Evolutionary conservation across 2,113 vertebrate species (phyloP).

Genomic region (Lutjanus erythropterus): DNA sequence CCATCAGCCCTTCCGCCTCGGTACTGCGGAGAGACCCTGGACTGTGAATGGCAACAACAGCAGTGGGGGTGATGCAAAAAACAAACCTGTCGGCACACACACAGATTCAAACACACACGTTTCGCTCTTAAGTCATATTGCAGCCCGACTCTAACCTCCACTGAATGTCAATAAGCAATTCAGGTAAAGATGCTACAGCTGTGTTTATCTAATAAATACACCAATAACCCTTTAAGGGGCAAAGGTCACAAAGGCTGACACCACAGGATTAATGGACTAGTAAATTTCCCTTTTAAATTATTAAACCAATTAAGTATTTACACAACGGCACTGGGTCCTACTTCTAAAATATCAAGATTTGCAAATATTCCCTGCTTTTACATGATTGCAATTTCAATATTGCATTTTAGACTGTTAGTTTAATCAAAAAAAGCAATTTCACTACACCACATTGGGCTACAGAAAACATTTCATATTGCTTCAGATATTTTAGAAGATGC

Average conservation of each 20-base stretch:
- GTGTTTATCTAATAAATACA: neutral
- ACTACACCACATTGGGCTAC: neutral
- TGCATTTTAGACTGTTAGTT: neutral
- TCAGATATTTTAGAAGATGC: neutral
- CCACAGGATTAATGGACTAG: too few relatives aligned
- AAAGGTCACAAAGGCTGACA: too few relatives aligned
- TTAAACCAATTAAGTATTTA: too few relatives aligned
- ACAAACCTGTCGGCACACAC: conserved; percentile 39
- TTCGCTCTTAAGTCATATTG: neutral
- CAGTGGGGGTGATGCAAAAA: conserved; percentile 19
- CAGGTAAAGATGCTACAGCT: neutral
- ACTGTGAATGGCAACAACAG: conserved; percentile 32
- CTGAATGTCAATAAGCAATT: conserved; percentile 22
- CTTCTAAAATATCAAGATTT: neutral
- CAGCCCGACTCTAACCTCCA: neutral
- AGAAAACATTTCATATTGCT: neutral
- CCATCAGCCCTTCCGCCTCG: conserved; percentile 34
- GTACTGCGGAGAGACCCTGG: conserved; percentile 2
- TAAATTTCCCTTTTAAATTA: too few relatives aligned
- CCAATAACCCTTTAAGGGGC: neutral
- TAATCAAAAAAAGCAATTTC: neutral
- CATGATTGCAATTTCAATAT: neutral
- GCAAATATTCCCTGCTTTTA: neutral
- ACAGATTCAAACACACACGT: neutral
- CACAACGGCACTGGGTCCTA: neutral